phyloP scores from a whole-genome alignment of 2,797 vertebrate genomes.

The Amblyraja radiata region DNA sequence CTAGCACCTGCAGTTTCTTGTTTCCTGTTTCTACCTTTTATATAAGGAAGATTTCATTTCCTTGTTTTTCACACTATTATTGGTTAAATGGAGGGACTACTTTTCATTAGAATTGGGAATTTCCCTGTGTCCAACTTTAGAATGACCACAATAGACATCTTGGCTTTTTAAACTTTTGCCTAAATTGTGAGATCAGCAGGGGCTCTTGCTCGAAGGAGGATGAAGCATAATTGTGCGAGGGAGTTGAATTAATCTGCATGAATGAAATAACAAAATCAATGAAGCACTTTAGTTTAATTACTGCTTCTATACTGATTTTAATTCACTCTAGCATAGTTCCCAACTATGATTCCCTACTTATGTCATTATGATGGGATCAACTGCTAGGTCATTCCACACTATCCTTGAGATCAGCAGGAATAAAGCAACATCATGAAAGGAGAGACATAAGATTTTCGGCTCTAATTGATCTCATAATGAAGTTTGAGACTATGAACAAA shows the following conservation, averaged over 20 bases:
- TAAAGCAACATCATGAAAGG: not conserved
- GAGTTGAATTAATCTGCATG: not conserved
- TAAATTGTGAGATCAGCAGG: slow-evolving; percentile 7
- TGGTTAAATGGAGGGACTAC: not conserved
- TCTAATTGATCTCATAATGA: not conserved
- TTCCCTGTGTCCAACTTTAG: not conserved
- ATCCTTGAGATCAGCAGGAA: not conserved
- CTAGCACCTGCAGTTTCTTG: too few relatives aligned
- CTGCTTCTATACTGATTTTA: not conserved
- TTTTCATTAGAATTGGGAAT: not conserved
- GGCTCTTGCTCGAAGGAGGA: not conserved
- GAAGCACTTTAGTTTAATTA: not conserved
- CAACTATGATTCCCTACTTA: not conserved
- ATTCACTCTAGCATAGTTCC: not conserved
- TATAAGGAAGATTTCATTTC: not conserved
- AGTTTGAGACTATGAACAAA: not conserved
- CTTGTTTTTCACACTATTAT: not conserved
- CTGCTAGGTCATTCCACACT: not conserved
- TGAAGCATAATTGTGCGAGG: not conserved
- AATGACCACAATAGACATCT: not conserved
- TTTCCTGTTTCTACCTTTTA: too few relatives aligned
- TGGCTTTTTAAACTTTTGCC: not conserved
- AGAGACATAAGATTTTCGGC: not conserved
- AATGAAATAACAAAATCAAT: not conserved
- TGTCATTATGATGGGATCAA: not conserved